phyloP scores from a whole-genome alignment of 2,113 vertebrate species.

The Oreocharis arfaki region DNA sequence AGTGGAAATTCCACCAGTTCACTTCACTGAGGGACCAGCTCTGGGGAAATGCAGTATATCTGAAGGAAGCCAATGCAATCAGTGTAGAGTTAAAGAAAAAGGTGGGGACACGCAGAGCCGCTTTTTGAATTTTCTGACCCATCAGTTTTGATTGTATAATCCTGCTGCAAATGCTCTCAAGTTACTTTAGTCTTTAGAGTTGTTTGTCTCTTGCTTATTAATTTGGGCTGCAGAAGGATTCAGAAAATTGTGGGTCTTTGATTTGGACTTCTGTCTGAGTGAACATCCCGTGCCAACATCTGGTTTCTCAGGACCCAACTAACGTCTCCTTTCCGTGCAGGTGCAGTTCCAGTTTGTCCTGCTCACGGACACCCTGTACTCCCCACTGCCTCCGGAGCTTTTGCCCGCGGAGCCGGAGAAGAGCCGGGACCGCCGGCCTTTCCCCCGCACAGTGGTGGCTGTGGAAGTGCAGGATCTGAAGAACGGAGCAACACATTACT shows the following conservation, averaged over 20 bases:
- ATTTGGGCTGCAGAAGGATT: neutral
- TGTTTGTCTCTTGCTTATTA: neutral
- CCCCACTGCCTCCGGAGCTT: constrained; percentile 89
- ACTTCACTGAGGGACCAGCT: constrained; percentile 93
- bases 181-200: neutral
- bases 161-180: neutral
- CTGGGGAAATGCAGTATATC: constrained; percentile 95
- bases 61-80: constrained; percentile 97
- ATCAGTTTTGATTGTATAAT: neutral
- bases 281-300: rapidly evolving
- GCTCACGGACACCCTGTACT: constrained; percentile 94
- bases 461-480: constrained; percentile 97
- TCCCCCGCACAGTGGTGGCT: constrained; percentile 92
- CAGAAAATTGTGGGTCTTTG: neutral
- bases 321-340: constrained; percentile 24
- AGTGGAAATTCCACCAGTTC: constrained; percentile 97
- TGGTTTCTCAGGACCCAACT: neutral
- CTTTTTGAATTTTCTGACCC: neutral
- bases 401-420: constrained; percentile 82
- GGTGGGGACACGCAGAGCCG: constrained; percentile 60
- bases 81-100: constrained; percentile 98
- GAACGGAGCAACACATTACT: constrained; percentile 96
- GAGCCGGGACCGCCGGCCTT: constrained; percentile 75
- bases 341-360: constrained; percentile 98
- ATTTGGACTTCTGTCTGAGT: neutral